These are phyloP conservation scores for Panthera leo DNA, from an alignment of 2,113 vertebrate genomes.

Conservation along the genomic window DNA sequence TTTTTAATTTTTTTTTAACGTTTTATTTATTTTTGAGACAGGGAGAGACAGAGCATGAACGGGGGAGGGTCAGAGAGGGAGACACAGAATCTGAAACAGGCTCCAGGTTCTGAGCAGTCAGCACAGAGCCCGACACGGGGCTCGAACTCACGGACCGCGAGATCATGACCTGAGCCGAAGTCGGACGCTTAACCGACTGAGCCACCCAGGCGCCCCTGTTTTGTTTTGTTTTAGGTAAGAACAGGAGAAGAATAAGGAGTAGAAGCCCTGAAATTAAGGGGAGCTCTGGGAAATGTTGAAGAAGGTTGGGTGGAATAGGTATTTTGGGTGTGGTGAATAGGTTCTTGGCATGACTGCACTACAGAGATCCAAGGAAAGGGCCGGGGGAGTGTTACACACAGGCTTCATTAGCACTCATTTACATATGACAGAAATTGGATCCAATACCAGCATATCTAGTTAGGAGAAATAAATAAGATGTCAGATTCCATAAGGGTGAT, in stretches of 20 bases:
- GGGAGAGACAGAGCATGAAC: no score
- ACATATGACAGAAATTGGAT: constrained; percentile 59
- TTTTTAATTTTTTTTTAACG: background rate
- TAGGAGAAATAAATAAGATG: constrained; percentile 56
- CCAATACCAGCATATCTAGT: constrained; percentile 59
- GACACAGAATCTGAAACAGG: no score
- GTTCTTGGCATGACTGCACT: background rate
- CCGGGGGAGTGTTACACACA: constrained; percentile 13
- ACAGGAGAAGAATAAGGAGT: background rate
- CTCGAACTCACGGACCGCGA: no score
- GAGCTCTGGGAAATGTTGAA: background rate
- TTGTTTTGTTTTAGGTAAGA: background rate
- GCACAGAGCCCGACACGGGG: no score
- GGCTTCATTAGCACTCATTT: constrained; percentile 54
- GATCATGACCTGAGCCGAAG: no score
- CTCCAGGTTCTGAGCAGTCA: no score
- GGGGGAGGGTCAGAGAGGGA: no score
- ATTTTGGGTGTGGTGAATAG: constrained; percentile 60
- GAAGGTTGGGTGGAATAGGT: constrained; percentile 41
- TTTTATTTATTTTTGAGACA: no score
- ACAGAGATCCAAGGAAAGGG: background rate
- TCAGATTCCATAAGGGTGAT: constrained; percentile 48
- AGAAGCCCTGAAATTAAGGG: background rate
- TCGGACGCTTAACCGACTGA: no score
- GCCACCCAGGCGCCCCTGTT: no score